Base-by-base conservation (phyloP, 2,888 invertebrate species). In the Brachypalpus laphriformis region DNA sequence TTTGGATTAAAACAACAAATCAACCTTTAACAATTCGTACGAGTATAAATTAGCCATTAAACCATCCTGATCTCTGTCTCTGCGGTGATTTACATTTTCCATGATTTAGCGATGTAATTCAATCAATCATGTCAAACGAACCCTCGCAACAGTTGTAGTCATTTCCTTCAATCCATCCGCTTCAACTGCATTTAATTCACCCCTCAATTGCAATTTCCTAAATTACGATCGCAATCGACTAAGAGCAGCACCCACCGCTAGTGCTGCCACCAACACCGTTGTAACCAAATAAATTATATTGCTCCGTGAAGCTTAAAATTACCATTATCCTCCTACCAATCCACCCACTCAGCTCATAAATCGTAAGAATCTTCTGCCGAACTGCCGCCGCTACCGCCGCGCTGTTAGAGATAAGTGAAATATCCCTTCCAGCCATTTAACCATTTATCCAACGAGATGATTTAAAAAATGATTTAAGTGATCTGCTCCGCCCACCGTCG, bases 381-480 rank as follows among this genome's bases (percentile, higher is more conserved):
- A 75, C 63, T 18, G 45, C 47, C 54, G 40, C 16, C 22, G 56
- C 57, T 14, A 45, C 47, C 47, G 34, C 76, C 16, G 18, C 56
- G 49, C 18, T 42, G 37, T 70, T 59, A 14, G 54, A 74, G 78
- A 70, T 75, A 81, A 81, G 75, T 81, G 56, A 85, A 85, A 75
- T 85, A 81, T 76, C 71, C 71, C 59, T 81, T 63, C 54, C 65
- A 81, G 72, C 75, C 40, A 85, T 80, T 85, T 77, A 57, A 57
- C 61, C 72, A 78, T 74, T 66, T 72, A 86, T 68, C 72, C 57
- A 66, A 63, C 61, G 68, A 86, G 82, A 86, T 86, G 82, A 86
- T 86, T 86, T 86, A 76, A 72, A 66, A 80, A 86, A 86, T 86
- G 86, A 86, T 86, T 86, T 82, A 86, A 82, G 82, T 72, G 76